Conservation (phyloP, 1,140 invertebrate genomes). For the Caenorhabditis latens region DNA sequence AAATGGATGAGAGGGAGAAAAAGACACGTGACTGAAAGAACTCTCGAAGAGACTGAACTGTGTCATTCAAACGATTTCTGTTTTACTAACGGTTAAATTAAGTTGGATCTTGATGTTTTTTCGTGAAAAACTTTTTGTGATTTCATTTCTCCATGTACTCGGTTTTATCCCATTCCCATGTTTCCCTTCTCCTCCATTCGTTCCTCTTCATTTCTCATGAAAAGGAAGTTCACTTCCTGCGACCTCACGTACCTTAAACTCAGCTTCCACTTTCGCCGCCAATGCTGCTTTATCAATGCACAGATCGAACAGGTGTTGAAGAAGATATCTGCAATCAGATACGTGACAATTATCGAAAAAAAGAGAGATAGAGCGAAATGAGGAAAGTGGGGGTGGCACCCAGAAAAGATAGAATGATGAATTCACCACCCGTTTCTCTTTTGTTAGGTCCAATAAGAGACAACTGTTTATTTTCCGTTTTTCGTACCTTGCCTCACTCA, state of each 20-base stretch:
- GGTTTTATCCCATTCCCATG: too few species aligned
- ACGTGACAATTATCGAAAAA: slow-evolving; percentile 44
- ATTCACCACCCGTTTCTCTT: not conserved
- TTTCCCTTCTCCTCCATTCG: not conserved
- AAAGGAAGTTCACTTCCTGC: not conserved
- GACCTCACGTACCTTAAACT: slow-evolving; percentile 46
- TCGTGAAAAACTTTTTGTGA: too few species aligned
- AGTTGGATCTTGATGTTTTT: too few species aligned
- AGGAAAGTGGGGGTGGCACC: slow-evolving; percentile 41
- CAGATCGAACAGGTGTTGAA: slow-evolving; percentile 59
- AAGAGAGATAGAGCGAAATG: not conserved
- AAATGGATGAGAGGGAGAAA: slow-evolving; percentile 8
- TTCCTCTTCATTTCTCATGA: not conserved
- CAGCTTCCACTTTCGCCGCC: slow-evolving; percentile 58
- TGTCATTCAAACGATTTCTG: not conserved
- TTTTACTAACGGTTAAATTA: not conserved
- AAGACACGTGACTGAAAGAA: slow-evolving; percentile 16
- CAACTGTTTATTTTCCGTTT: slow-evolving; percentile 7
- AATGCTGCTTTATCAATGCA: slow-evolving; percentile 57
- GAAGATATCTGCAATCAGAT: slow-evolving; percentile 52
- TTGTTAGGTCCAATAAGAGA: slow-evolving; percentile 34
- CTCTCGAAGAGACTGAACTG: not conserved
- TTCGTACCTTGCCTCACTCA: slow-evolving; percentile 45
- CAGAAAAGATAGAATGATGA: slow-evolving; percentile 33
- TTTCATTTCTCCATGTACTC: too few species aligned